A percentile compares a stretch with the other conserved stretches of the same genome.
These are phyloP conservation scores for Oryzias sinensis DNA, from an alignment of 2,797 vertebrate genomes.

Conservation along the genomic window DNA sequence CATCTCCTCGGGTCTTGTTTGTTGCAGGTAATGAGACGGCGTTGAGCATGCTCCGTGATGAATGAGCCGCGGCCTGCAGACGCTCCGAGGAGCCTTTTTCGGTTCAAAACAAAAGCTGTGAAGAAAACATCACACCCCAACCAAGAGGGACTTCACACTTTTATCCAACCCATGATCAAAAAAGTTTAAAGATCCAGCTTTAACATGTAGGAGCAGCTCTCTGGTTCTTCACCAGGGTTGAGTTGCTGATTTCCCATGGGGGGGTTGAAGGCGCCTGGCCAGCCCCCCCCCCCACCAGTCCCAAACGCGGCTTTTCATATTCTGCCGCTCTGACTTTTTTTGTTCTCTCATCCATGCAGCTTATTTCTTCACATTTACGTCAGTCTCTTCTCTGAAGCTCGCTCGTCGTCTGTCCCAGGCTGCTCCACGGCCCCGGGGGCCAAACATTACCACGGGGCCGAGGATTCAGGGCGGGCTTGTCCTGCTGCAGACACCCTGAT, in stretches of 20 bases:
- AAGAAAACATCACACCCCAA: conserved; percentile 4
- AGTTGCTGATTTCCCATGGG: conserved; percentile 47
- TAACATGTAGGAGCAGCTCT: conserved; percentile 36
- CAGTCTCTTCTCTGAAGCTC: conserved; percentile 65
- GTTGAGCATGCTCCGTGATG: neutral
- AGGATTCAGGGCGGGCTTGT: conserved; percentile 47
- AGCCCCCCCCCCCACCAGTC: conserved; percentile 3
- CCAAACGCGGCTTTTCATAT: conserved; percentile 36
- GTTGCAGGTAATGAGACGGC: neutral
- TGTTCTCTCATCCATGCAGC: conserved; percentile 54
- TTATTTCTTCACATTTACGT: conserved; percentile 73
- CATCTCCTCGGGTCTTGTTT: conserved; percentile 7
- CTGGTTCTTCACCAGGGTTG: conserved; percentile 34
- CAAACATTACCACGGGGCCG: conserved; percentile 58
- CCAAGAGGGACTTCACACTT: conserved; percentile 29
- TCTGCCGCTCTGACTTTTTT: conserved; percentile 32
- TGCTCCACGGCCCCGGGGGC: conserved; percentile 34
- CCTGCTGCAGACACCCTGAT: conserved; percentile 46
- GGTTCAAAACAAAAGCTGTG: neutral
- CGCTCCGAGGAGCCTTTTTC: neutral
- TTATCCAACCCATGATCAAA: conserved; percentile 48
- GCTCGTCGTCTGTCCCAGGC: conserved; percentile 49
- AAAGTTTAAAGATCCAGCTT: conserved; percentile 52
- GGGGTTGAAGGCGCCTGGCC: conserved; percentile 27
- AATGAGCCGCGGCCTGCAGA: no score